phyloP scores from a whole-genome alignment of 2,888 invertebrate species.

The Lithosia quadra region DNA sequence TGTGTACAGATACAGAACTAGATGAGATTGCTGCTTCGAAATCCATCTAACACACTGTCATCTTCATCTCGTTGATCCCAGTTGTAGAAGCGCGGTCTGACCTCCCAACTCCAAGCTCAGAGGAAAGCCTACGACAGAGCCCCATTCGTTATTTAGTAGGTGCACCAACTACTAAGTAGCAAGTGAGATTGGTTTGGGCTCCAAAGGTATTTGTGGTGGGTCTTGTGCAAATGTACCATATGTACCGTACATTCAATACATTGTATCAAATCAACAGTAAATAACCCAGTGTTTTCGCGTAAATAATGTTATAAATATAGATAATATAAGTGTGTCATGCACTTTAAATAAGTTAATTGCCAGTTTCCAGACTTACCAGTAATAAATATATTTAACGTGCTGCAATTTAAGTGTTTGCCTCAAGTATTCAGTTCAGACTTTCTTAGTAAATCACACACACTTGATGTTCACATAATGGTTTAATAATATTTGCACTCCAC shows the following conservation, averaged over 20 bases:
- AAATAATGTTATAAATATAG: not conserved
- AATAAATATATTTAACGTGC: not conserved
- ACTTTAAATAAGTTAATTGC: not conserved
- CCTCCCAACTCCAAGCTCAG: too few relatives aligned
- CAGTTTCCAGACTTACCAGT: not conserved
- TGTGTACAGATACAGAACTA: not conserved
- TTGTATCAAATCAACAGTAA: too few relatives aligned
- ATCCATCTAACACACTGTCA: not conserved
- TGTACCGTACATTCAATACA: too few relatives aligned
- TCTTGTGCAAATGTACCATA: too few relatives aligned
- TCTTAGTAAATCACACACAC: conserved; percentile 19
- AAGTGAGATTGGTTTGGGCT: too few relatives aligned
- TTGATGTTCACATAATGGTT: conserved; percentile 18
- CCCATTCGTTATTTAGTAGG: too few relatives aligned
- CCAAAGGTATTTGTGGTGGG: too few relatives aligned
- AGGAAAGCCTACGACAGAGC: too few relatives aligned
- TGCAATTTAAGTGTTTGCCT: conserved; percentile 8
- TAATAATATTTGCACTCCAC: conserved; percentile 56
- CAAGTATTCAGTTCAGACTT: conserved; percentile 37
- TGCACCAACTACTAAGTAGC: too few relatives aligned
- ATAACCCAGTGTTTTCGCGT: not conserved
- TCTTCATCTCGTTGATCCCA: not conserved
- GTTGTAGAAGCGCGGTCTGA: too few relatives aligned
- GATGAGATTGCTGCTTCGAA: not conserved
- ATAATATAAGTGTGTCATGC: not conserved